phyloP scores from a whole-genome alignment of 2,113 vertebrate genomes.

The Marcusenius ussheri region DNA sequence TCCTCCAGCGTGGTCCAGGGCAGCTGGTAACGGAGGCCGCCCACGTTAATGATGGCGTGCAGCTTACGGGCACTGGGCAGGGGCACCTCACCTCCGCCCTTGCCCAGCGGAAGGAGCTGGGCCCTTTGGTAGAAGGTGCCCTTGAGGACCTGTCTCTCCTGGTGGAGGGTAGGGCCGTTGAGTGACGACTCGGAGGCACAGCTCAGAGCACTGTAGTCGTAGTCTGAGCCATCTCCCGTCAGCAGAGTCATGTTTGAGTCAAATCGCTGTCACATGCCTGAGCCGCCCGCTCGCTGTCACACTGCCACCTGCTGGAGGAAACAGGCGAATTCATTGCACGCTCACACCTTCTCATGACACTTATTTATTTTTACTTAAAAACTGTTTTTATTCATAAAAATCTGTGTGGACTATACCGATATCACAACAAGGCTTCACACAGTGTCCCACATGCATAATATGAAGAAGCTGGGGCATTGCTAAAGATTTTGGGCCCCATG shows the following conservation, averaged over 20 bases:
- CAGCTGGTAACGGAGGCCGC: slow-evolving; percentile 86
- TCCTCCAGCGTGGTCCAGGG: slow-evolving; percentile 94
- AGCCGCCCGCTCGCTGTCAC: slow-evolving; percentile 29
- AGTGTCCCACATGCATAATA: background rate
- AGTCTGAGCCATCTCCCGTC: slow-evolving; percentile 90
- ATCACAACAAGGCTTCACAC: background rate
- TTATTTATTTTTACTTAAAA: background rate
- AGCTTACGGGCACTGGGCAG: slow-evolving; percentile 67
- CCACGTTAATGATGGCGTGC: slow-evolving; percentile 90
- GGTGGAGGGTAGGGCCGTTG: slow-evolving; percentile 62
- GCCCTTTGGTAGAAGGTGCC: slow-evolving; percentile 88
- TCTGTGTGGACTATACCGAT: background rate
- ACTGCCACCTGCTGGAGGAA: slow-evolving; percentile 29
- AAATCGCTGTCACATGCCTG: slow-evolving; percentile 67
- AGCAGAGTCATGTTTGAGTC: slow-evolving; percentile 86
- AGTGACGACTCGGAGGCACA: slow-evolving; percentile 81
- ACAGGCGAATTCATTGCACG: background rate
- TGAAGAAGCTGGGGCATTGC: background rate
- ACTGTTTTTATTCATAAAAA: background rate
- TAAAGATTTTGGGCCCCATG: no score
- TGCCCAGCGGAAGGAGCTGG: slow-evolving; percentile 57
- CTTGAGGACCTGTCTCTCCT: slow-evolving; percentile 73
- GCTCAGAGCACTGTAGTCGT: slow-evolving; percentile 93
- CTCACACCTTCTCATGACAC: background rate
- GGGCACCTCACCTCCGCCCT: slow-evolving; percentile 42